Evolutionary conservation across 2,888 invertebrate species (phyloP), one percentile per base, ranked within the genome.

Genomic region (Chouioia cunea): DNA sequence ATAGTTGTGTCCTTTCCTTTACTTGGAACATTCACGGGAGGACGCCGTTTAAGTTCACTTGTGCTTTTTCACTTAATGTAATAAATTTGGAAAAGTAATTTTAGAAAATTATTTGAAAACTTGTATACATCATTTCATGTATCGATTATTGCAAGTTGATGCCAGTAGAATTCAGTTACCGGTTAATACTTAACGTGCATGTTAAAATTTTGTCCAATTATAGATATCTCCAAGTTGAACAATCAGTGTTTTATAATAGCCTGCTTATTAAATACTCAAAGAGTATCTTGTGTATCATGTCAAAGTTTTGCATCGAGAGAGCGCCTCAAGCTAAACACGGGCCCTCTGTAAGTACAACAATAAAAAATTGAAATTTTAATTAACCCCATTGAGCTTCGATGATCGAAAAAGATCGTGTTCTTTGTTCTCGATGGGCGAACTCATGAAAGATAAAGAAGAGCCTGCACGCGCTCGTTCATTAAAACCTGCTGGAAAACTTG

Each of bases 331-430:
- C 36, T 36, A 3, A 36, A 36, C 36, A 36, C 36, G 6, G 36
- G 2, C 6, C 12, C 10, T 6, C 36, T 2, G 27, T 6, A 27
- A n/a, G n/a, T n/a, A 50, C 22, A 46, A 27, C 44, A 48, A 62
- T 62, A 57, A 70, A 54, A 36, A 53, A 64, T 4, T 27, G 18
- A 70, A 70, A 70, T 64, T 65, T 70, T 70, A 70, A 70, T 70
- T 70, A 65, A 54, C 48, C 50, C 18, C 48, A 23, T 16, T 14
- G 50, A 10, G 22, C 15, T 14, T 46, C 46, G 44, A 43, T 56
- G 44, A 54, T 43, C 46, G 53, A 44, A 65, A 65, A 36, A 36
- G 58, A 58, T 58, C 53, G 52, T 48, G 14, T 50, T 36, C 36
- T 36, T 36, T 54, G 23, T 54, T 16, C 43, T 36, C 52, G 44